Evolutionary conservation across 2,888 invertebrate species (phyloP), one percentile per base, ranked within the genome.

Genomic region (Gymnoscelis rufifasciata): DNA sequence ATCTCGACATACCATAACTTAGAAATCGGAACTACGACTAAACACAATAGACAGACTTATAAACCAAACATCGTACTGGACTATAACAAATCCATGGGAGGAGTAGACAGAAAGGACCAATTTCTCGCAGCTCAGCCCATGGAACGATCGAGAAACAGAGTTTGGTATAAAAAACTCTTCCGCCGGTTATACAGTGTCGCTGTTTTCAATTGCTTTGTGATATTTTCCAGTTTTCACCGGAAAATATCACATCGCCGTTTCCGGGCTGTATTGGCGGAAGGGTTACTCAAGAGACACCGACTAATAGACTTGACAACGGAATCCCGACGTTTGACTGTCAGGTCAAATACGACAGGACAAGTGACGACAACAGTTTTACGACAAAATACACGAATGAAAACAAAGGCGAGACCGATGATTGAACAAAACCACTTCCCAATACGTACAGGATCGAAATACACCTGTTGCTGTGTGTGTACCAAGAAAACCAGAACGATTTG

Each of bases 1-100:
- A 43, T 43, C 11, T 36, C 29, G 29, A 43, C 41, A 7, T 42
- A 35, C 7, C 35, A 41, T 27, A 26, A 38, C 7, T 7, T 31
- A n/a, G 8, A 1, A 7, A 1, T 14, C 31, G 31, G 31, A 31
- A 1, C 13, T 4, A 12, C 3, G 5, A 1, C 13, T 0, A 23
- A 23, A 6, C 3, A 23, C 23, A 23, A 23, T 6, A 23, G 23
- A 23, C 4, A 5, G 23, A 23, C 23, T 23, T 23, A 23, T 6
- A 23, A 23, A 23, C 23, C 23, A 23, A 23, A 23, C 3, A 23
- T 23, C 6, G 23, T 23, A 5, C 23, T 23, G 3, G 23, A 23
- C 23, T 23, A 23, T 23, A 23, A 23, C 23, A 23, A 23, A n/a
- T n/a, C n/a, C n/a, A n/a, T n/a, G n/a, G n/a, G n/a, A n/a, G n/a